These are phyloP conservation scores for Cephus runcator DNA, from an alignment of 2,888 invertebrate genomes.

Conservation along the genomic window DNA sequence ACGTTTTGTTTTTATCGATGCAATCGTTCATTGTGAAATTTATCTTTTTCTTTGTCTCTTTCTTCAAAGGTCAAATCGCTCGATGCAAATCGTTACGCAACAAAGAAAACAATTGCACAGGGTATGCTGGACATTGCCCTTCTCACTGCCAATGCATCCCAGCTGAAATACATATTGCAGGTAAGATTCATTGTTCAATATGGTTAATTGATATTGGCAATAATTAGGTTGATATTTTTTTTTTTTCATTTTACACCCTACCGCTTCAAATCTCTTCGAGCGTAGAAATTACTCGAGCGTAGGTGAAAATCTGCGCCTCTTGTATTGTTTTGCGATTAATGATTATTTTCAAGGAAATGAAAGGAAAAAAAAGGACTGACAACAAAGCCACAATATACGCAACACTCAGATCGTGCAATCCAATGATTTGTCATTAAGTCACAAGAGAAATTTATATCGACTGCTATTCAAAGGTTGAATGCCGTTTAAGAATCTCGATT, in stretches of 20 bases:
- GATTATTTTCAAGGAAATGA: constrained; percentile 5
- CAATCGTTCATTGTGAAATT: neutral
- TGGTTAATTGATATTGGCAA: too few relatives aligned
- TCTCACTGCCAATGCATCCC: constrained; percentile 88
- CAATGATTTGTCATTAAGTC: neutral
- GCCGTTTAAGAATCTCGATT: neutral
- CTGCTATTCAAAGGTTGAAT: neutral
- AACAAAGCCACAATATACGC: neutral
- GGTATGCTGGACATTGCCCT: constrained; percentile 90
- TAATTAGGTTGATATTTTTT: too few relatives aligned
- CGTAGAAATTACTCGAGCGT: neutral
- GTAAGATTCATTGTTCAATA: constrained; percentile 21
- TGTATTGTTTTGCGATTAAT: neutral
- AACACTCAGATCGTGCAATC: neutral
- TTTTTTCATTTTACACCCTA: neutral
- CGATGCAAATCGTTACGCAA: constrained; percentile 90
- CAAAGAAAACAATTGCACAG: constrained; percentile 92
- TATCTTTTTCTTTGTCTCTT: neutral
- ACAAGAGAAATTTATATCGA: neutral
- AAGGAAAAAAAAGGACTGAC: neutral
- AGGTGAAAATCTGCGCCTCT: neutral
- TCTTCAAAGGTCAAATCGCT: constrained; percentile 69
- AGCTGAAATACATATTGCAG: constrained; percentile 87
- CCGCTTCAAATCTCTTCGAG: neutral
- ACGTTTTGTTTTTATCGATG: neutral